These are phyloP conservation scores for Lutraria lutraria DNA, from an alignment of 2,888 invertebrate species.

Conservation along the genomic window DNA sequence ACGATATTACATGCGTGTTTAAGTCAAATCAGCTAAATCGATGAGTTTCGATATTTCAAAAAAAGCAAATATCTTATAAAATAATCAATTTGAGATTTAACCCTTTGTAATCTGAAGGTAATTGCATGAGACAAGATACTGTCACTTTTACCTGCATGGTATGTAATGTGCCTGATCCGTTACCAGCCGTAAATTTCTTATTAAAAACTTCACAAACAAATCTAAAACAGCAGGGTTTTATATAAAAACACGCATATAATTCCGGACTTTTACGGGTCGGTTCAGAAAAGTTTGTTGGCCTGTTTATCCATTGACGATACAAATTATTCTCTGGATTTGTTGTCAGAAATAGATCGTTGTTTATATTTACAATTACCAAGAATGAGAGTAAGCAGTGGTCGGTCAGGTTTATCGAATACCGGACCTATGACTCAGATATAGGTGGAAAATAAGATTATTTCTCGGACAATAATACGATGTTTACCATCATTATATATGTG, in stretches of 20 bases:
- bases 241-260: background rate
- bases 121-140: no score
- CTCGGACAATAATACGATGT: background rate
- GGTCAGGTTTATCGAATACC: background rate
- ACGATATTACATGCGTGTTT: no score
- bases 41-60: no score
- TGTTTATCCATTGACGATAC: background rate
- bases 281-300: background rate
- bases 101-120: no score
- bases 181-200: no score
- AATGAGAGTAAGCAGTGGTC: slow-evolving; percentile 15
- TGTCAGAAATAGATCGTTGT: background rate
- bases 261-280: background rate
- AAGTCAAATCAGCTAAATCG: no score
- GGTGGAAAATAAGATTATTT: background rate
- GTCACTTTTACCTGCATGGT: no score
- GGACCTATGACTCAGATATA: background rate
- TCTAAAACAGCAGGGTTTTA: background rate
- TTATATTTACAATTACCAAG: background rate
- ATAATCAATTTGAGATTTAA: no score
- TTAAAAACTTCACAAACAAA: no score
- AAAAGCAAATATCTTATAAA: no score
- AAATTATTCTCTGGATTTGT: background rate
- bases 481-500: background rate
- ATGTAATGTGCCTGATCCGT: no score